phyloP scores from a whole-genome alignment of 2,888 invertebrate species.

The Trissolcus japonicus region DNA sequence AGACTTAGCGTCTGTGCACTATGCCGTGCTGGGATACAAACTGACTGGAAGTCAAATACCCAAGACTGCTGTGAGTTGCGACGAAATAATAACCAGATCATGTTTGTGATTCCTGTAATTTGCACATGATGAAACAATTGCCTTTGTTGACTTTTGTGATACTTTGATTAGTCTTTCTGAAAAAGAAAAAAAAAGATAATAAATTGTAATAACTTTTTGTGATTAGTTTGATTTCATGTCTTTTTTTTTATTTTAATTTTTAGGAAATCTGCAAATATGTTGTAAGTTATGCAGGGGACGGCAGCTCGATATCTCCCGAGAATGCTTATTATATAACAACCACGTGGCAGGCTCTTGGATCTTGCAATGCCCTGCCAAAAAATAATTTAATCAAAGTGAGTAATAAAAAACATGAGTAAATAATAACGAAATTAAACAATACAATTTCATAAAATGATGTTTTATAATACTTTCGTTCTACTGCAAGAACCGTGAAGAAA shows the following conservation, averaged over 20 bases:
- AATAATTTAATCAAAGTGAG: conserved; percentile 76
- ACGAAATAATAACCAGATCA: background rate
- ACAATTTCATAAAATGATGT: conserved; percentile 62
- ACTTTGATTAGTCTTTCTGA: conserved; percentile 75
- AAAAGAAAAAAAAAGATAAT: background rate
- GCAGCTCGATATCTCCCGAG: conserved; percentile 74
- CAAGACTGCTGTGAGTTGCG: conserved; percentile 77
- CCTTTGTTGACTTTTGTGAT: conserved; percentile 66
- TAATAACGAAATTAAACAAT: background rate
- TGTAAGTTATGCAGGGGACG: conserved; percentile 71
- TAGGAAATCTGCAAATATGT: conserved; percentile 77
- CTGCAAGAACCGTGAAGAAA: conserved; percentile 66
- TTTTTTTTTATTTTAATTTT: conserved; percentile 5
- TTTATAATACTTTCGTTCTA: conserved; percentile 69
- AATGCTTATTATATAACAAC: conserved; percentile 82
- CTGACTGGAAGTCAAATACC: conserved; percentile 81
- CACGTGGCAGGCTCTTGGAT: conserved; percentile 80
- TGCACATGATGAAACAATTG: conserved; percentile 66
- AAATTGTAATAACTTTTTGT: background rate
- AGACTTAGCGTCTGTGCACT: conserved; percentile 83
- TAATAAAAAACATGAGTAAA: background rate
- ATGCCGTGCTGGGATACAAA: conserved; percentile 85
- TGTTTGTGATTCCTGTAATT: background rate
- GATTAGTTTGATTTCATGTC: background rate
- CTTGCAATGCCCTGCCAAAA: conserved; percentile 78